Evolutionary conservation across 2,113 vertebrate genomes (phyloP).

Genomic region (Pelodiscus sinensis): DNA sequence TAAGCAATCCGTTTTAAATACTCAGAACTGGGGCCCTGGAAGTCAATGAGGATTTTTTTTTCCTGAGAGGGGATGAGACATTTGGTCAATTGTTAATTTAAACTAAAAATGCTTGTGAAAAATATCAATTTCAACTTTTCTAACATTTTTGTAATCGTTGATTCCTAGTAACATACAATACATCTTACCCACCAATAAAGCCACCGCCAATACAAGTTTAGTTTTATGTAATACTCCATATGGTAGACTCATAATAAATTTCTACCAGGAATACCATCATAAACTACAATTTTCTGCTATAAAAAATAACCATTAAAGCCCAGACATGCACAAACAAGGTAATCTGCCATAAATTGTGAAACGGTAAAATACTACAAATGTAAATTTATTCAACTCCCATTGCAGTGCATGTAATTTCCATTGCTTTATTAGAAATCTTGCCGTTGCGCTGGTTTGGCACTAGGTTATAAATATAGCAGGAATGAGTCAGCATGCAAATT

Average conservation of each 20-base stretch:
- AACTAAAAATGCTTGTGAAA: conserved; percentile 15
- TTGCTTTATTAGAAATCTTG: conserved; percentile 84
- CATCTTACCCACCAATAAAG: conserved; percentile 74
- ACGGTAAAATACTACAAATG: conserved; percentile 81
- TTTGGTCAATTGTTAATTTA: background rate
- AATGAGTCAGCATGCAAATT: conserved; percentile 87
- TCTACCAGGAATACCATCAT: conserved; percentile 82
- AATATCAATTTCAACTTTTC: conserved; percentile 29
- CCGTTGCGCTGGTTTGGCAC: conserved; percentile 70
- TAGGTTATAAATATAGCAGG: conserved; percentile 82
- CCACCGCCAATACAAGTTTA: conserved; percentile 69
- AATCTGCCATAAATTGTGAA: conserved; percentile 86
- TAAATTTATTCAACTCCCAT: conserved; percentile 83
- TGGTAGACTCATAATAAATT: conserved; percentile 81
- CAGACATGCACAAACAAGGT: conserved; percentile 86
- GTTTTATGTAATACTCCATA: conserved; percentile 82
- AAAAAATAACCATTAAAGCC: conserved; percentile 83
- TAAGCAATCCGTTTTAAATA: background rate
- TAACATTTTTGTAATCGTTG: conserved; percentile 69
- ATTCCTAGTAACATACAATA: conserved; percentile 73
- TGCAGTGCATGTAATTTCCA: conserved; percentile 82
- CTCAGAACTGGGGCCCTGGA: background rate
- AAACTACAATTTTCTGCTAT: conserved; percentile 85
- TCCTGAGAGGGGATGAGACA: background rate
- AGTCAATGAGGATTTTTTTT: background rate